Evolutionary conservation across 2,113 vertebrate species (phyloP).

Genomic region (Lepidothrix coronata): DNA sequence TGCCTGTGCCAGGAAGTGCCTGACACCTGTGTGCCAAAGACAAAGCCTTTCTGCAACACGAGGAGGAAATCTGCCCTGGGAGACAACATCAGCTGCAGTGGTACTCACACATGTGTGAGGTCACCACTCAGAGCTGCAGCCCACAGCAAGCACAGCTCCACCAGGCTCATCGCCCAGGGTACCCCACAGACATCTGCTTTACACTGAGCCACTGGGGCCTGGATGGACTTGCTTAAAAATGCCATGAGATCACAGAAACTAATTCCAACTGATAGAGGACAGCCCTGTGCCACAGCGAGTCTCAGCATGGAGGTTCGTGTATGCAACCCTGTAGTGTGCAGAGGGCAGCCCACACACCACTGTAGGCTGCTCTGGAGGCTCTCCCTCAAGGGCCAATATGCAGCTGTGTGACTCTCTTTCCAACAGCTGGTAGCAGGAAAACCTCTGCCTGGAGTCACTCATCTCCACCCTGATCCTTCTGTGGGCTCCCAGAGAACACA

Average conservation of each 20-base stretch:
- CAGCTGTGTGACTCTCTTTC: background rate
- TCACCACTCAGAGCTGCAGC: accelerated
- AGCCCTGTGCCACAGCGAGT: accelerated
- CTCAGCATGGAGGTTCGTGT: accelerated
- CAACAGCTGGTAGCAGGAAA: background rate
- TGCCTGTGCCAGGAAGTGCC: accelerated
- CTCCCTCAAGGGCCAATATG: accelerated
- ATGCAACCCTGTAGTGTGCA: background rate
- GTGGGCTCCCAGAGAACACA: background rate
- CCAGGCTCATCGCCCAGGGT: accelerated
- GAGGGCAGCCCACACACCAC: background rate
- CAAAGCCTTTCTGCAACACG: accelerated
- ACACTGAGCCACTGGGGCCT: background rate
- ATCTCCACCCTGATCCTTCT: background rate
- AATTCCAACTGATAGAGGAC: accelerated
- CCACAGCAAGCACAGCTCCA: background rate
- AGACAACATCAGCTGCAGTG: accelerated
- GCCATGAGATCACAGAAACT: background rate
- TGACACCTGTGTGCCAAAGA: accelerated
- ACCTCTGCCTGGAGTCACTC: background rate
- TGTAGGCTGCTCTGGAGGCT: background rate
- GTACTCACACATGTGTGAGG: accelerated
- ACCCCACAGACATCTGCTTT: background rate
- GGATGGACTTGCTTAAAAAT: background rate
- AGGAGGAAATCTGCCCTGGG: background rate